Base-by-base conservation (phyloP, 2,888 invertebrate species). In the Altica lythri region DNA sequence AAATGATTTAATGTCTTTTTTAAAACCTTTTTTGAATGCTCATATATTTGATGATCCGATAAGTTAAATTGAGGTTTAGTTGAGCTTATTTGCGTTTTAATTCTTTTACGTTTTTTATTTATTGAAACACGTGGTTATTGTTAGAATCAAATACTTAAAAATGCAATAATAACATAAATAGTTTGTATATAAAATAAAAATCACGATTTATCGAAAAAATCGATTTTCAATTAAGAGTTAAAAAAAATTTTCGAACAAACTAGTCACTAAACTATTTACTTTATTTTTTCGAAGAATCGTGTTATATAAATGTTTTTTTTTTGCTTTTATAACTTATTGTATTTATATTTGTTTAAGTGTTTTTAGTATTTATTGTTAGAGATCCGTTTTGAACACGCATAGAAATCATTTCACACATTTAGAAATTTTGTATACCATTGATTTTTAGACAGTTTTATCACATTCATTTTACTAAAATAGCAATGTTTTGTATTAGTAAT, bases 1-100 rank as follows among this genome's bases (percentile, higher is more conserved):
- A n/a, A n/a, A n/a, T n/a, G n/a, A 32, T 18, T 45, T 10, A 29
- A 29, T n/a, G 2, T 29, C 4, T 2, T 29, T 2, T 2, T 29
- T 2, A 29, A 29, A n/a, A 29, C 29, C 10, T 10, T 29, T 29
- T 10, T 9, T 9, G 29, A 29, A n/a, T 32, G 18, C 18, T 34
- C 14, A 10, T 22, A 32, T 18, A 13, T 44, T 30, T 44, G 32
- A 35, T 25, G 14, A 16, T 14, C 12, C 16, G 34, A 34, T 16
- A 34, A 67, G 66, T 67, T 69, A 54, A 68, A 67, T 69, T 68
- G 66, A 69, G 69, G 68, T 68, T 69, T 57, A 38, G 47, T 51
- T 44, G 44, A 42, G 19, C 30, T 34, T 37, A n/a, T 48, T 29
- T 29, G 27, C 37, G 29, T 29, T 48, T 17, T 38, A 9, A 18